phyloP scores from a whole-genome alignment of 2,888 invertebrate species.

The Conistra vaccinii region DNA sequence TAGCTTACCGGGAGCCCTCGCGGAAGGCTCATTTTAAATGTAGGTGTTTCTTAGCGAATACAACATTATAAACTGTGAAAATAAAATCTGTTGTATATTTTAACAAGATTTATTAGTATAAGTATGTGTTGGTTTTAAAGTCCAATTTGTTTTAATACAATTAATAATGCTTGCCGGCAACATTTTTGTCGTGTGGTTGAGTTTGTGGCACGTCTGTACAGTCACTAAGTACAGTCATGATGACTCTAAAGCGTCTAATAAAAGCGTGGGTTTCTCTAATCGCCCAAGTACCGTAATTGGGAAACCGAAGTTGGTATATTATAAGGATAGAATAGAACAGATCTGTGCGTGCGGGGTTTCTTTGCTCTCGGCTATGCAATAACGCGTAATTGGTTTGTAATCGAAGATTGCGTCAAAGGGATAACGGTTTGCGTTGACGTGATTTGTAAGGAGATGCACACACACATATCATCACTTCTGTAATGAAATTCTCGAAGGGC shows the following conservation, averaged over 20 bases:
- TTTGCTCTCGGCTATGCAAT: not conserved
- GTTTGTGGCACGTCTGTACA: constrained; percentile 13
- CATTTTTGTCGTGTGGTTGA: not conserved
- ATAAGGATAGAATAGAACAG: constrained; percentile 31
- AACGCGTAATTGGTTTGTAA: constrained; percentile 10
- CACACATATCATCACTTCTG: not conserved
- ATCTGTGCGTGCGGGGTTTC: constrained; percentile 4
- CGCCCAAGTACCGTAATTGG: constrained; percentile 31
- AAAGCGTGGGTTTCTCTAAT: constrained; percentile 51
- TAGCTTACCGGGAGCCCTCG: too few relatives aligned
- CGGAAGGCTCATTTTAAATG: too few relatives aligned
- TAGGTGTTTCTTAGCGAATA: too few relatives aligned
- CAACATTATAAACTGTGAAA: too few relatives aligned
- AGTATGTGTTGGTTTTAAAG: too few relatives aligned
- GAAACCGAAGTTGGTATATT: constrained; percentile 27
- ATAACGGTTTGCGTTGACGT: constrained; percentile 5
- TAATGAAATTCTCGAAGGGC: not conserved
- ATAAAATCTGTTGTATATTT: too few relatives aligned
- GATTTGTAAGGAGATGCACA: not conserved
- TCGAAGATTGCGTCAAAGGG: constrained; percentile 18
- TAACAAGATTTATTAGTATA: too few relatives aligned
- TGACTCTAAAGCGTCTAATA: not conserved
- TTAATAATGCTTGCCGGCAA: too few relatives aligned
- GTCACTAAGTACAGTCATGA: constrained; percentile 25
- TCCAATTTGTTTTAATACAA: too few relatives aligned